Conservation (phyloP, 2,113 vertebrate species). For the Myanophis thanlyinensis region DNA sequence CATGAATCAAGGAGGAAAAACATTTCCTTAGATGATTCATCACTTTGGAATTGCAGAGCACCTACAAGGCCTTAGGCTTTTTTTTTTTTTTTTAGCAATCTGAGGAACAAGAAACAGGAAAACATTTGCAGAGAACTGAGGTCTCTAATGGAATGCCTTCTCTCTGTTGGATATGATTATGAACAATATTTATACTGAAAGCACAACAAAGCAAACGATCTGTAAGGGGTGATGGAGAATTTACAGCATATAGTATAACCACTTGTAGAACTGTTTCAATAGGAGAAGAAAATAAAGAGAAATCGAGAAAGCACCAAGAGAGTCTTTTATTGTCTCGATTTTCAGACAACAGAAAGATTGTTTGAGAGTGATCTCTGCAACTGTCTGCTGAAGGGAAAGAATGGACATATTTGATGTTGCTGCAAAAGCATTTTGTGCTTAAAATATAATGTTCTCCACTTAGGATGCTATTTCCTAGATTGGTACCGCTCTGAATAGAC, state of each 20-base stretch:
- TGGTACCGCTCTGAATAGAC: neutral
- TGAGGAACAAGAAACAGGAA: neutral
- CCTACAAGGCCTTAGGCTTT: neutral
- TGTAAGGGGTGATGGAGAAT: neutral
- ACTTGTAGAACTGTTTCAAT: neutral
- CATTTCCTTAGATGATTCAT: neutral
- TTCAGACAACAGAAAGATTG: neutral
- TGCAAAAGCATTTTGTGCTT: neutral
- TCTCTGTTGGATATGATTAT: neutral
- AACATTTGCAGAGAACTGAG: neutral
- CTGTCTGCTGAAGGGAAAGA: neutral
- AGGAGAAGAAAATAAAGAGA: conserved; percentile 14
- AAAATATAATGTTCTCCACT: neutral
- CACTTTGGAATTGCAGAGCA: conserved; percentile 7
- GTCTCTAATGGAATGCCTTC: neutral
- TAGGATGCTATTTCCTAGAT: neutral
- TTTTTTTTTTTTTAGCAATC: conserved; percentile 25
- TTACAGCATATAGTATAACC: neutral
- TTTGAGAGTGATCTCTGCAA: neutral
- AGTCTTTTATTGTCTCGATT: neutral
- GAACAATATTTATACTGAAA: conserved; percentile 8
- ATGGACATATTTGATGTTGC: neutral
- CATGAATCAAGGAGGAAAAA: neutral
- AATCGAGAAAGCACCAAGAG: neutral
- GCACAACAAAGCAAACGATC: conserved; percentile 13